Evolutionary conservation across 2,113 vertebrate genomes (phyloP), one percentile per base, ranked within the genome.

Genomic region (Alligator mississippiensis): DNA sequence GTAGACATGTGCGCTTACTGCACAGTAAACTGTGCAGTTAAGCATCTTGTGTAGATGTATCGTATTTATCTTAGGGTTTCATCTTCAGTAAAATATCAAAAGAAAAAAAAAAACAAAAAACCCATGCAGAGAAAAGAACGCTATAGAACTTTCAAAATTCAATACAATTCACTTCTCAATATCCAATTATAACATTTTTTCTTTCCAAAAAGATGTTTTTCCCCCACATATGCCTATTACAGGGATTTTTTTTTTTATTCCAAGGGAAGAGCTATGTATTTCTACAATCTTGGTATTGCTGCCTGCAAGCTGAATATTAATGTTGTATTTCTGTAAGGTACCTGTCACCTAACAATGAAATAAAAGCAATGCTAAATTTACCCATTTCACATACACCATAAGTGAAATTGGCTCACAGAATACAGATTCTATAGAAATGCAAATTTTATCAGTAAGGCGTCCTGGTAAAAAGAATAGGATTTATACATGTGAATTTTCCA

Each of bases 31-130:
- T 47, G 47, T 9, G 4, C 24, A 80, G 11, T 15, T n/a, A 17
- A 10, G 0, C 4, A 70, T 2, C 1, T 83, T 70, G 83, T 74
- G 11, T 12, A 78, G 85, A 19, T 28, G 1, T 57, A 11, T 78
- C 4, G 47, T 47, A 47, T 47, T 47, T 47, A 47, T n/a, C 5
- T 79, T 76, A 63, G 3, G 3, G 55, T 80, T 54, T 25, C 10
- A 17, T 12, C 63, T 85, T 54, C 90, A 82, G 77, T 87, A 78
- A 77, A 0, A 3, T 62, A 12, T 19, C 7, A 24, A 57, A 76
- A 70, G 6, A 55, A 38, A 79, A 79, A 3, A 22, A 47, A 47
- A 47, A n/a, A n/a, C n/a, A n/a, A 34, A 34, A 34, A 34, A 7
- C 59, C 2, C 2, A 61, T 3, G 59, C n/a, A 70, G 27, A n/a